Conservation (phyloP, 2,113 vertebrate species). For the Hippocampus mohnikei region DNA sequence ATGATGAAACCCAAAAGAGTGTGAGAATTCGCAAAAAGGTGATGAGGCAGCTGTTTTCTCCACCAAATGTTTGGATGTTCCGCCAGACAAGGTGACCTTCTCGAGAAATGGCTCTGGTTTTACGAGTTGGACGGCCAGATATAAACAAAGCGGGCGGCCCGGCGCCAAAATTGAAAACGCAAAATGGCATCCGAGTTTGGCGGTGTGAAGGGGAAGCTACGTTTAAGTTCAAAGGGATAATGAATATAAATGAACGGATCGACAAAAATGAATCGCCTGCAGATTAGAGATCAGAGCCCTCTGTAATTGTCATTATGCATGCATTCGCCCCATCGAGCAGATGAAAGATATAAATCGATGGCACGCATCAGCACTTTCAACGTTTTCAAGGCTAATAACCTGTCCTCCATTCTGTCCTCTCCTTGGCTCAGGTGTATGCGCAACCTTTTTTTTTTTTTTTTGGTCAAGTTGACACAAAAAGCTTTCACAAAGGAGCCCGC, state of each 20-base stretch:
- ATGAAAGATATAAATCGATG: constrained; percentile 63
- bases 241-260: constrained; percentile 66
- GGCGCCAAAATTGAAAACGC: constrained; percentile 17
- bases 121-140: constrained; percentile 11
- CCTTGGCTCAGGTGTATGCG: constrained; percentile 15
- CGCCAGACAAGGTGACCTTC: constrained; percentile 19
- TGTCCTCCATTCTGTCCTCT: constrained; percentile 32
- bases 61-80: constrained; percentile 31
- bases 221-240: constrained; percentile 59
- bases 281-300: constrained; percentile 63
- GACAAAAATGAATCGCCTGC: constrained; percentile 53
- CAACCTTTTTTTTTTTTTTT: neutral
- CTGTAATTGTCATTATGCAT: constrained; percentile 66
- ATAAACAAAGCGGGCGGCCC: neutral
- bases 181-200: constrained; percentile 36
- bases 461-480: neutral
- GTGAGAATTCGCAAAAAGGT: constrained; percentile 23
- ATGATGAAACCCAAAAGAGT: constrained; percentile 60
- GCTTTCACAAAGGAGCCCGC: neutral
- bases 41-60: constrained; percentile 37
- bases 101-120: constrained; percentile 3
- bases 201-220: constrained; percentile 33
- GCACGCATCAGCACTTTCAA: constrained; percentile 61
- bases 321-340: constrained; percentile 48
- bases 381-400: constrained; percentile 47